Base-by-base conservation (phyloP, 2,888 invertebrate species). In the Chymomyza caudatula region DNA sequence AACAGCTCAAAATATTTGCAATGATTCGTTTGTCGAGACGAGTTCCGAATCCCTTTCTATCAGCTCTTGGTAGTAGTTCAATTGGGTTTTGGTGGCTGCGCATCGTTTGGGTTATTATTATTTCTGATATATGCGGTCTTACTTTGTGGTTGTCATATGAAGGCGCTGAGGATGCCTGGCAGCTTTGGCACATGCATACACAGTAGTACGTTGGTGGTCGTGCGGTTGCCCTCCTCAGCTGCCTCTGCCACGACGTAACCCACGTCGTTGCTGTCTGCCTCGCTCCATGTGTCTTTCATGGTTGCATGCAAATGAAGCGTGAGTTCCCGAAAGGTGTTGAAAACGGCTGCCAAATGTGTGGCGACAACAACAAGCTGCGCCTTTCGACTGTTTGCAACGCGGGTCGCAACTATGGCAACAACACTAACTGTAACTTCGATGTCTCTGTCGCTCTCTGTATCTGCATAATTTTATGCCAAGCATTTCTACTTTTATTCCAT, bases 241-340 rank as follows among this genome's bases (percentile, higher is more conserved):
- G n/a, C 44, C 47, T 29, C 29, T 4, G 4, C 29, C 2, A 2
- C 37, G 20, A 4, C 13, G 22, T 51, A 20, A 19, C 17, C 15
- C 5, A 15, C 19, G 47, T 15, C 47, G 47, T 13, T 4, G 42
- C 57, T 29, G 58, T 58, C 58, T 49, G 49, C n/a, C 49, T 65
- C 49, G 64, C 60, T 55, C 53, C 67, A 65, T 74, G 65, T 72
- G 64, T 73, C 65, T 73, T 70, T 71, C 80, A 78, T 79, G 77
- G 85, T 69, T 84, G 78, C 79, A 87, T 87, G 86, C 87, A 87
- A 87, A 87, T 87, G 86, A 80, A 83, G 87, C 87, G 77, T 87
- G 81, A 85, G 85, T 69, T 85, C 72, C 69, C 76, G 75, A 86
- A 87, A 87, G 87, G 87, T 87, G 87, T 87, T 83, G 83, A 86